Conservation (phyloP, 2,797 vertebrate genomes). For the Cuniculus paca region DNA sequence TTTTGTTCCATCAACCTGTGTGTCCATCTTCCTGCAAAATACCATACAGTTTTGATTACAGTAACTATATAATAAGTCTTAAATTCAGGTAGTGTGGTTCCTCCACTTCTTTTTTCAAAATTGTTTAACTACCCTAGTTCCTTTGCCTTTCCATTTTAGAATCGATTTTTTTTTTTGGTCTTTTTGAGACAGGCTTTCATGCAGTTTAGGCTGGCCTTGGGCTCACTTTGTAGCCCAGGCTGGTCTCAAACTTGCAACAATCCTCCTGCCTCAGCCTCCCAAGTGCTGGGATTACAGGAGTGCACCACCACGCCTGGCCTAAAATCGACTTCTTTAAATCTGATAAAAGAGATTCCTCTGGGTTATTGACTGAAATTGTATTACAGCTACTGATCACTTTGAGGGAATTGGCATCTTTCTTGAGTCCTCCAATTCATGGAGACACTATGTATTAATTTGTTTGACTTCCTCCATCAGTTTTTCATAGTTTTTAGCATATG, state of each 20-base stretch:
- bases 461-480: constrained; percentile 30
- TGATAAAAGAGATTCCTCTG: constrained; percentile 8
- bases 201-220: no score
- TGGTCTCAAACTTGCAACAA: no score
- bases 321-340: constrained; percentile 44
- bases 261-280: no score
- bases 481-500: constrained; percentile 34
- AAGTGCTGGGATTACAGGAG: no score
- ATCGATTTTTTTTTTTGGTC: constrained; percentile 20
- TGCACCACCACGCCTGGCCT: no score
- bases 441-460: constrained; percentile 6
- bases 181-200: no score
- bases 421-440: not conserved
- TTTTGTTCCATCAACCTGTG: constrained; percentile 5
- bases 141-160: constrained; percentile 52
- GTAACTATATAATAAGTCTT: constrained; percentile 26
- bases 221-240: no score
- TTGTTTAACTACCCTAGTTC: not conserved
- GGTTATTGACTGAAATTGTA: constrained; percentile 23
- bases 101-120: constrained; percentile 22
- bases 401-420: not conserved
- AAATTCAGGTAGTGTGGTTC: constrained; percentile 13
- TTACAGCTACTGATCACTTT: not conserved
- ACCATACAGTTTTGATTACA: not conserved
- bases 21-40: constrained; percentile 18